phyloP scores from a whole-genome alignment of 2,113 vertebrate species.

The Amblyornis subalaris region DNA sequence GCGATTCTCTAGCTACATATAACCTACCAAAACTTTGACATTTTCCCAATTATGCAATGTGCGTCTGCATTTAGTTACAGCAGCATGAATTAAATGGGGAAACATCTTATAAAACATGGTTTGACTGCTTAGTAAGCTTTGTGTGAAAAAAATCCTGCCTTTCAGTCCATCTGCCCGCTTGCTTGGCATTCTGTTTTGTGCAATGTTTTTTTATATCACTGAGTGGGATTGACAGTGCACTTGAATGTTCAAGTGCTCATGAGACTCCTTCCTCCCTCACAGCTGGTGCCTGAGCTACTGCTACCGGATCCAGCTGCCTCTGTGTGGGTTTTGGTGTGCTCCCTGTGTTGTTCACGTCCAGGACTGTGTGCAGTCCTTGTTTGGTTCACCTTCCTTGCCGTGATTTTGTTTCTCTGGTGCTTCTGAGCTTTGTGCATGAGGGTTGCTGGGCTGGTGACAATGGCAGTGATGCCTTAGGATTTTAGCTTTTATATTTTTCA shows the following conservation, averaged over 20 bases:
- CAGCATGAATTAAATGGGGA: neutral
- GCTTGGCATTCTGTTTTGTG: neutral
- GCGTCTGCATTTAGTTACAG: neutral
- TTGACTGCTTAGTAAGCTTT: neutral
- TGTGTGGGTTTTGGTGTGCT: rapidly evolving
- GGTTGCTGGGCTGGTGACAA: neutral
- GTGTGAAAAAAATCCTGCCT: neutral
- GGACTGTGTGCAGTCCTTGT: neutral
- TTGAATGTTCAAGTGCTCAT: neutral
- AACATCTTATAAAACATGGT: neutral
- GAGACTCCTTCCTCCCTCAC: neutral
- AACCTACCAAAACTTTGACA: neutral
- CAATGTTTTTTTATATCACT: neutral
- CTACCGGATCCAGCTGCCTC: neutral
- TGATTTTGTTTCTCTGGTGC: neutral
- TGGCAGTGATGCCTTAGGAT: too few species aligned
- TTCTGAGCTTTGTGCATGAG: neutral
- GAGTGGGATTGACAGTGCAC: neutral
- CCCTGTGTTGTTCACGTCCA: neutral
- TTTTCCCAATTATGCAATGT: neutral
- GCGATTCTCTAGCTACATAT: neutral
- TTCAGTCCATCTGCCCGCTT: neutral
- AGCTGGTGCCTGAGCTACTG: neutral
- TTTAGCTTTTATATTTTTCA: too few species aligned
- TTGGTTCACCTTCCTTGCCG: neutral